These are phyloP conservation scores for Diaprepes abbreviatus DNA, from an alignment of 2,888 invertebrate species.

Conservation along the genomic window DNA sequence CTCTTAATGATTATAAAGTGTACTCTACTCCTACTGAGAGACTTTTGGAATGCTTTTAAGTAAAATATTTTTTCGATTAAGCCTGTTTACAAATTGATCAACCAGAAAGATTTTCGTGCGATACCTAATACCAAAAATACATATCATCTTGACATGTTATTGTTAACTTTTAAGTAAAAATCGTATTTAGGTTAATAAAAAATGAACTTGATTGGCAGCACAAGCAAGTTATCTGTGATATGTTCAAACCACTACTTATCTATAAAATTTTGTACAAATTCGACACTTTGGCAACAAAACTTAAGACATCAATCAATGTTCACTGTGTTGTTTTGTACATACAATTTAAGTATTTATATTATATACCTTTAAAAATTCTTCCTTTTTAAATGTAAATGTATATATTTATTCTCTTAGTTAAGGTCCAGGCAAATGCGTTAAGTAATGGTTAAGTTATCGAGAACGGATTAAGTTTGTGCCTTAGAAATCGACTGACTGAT, in stretches of 20 bases:
- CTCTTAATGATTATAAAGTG: too few species aligned
- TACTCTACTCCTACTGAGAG: too few species aligned
- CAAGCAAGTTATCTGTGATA: constrained; percentile 21
- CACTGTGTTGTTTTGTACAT: constrained; percentile 35
- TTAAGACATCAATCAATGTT: constrained; percentile 21
- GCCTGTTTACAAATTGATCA: too few species aligned
- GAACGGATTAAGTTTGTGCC: constrained; percentile 36
- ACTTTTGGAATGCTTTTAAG: too few species aligned
- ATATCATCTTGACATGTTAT: constrained; percentile 20
- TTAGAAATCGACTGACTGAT: constrained; percentile 37
- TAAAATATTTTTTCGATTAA: neutral
- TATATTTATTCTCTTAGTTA: constrained; percentile 37
- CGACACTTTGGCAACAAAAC: constrained; percentile 28
- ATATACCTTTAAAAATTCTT: constrained; percentile 29
- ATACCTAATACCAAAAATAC: constrained; percentile 7
- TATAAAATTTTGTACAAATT: neutral
- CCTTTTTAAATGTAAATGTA: constrained; percentile 37
- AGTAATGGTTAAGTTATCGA: constrained; percentile 26
- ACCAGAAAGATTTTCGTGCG: neutral
- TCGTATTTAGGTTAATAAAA: neutral
- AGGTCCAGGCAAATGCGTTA: constrained; percentile 24
- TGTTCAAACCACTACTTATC: neutral
- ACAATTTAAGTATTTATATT: constrained; percentile 36
- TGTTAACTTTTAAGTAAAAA: neutral
- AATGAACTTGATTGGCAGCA: constrained; percentile 5